Percentiles rank a stretch among this genome's conserved stretches.
Conservation (phyloP, 1,140 invertebrate species). For the Heterodera carotae region DNA sequence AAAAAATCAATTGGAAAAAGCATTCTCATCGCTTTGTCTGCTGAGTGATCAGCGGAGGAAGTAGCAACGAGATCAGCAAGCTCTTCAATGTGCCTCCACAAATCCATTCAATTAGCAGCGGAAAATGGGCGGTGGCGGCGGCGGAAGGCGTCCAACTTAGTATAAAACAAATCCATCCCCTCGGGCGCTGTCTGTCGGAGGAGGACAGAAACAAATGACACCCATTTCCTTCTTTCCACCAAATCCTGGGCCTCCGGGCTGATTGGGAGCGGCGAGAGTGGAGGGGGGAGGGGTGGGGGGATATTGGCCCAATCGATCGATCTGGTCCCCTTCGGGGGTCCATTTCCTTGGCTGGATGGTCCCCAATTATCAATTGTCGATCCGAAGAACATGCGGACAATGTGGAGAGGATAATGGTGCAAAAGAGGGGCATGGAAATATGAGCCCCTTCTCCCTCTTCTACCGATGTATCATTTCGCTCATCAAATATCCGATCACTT, state of each 20-base stretch:
- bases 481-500: not conserved
- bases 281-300: not conserved
- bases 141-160: no score
- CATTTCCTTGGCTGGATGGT: not conserved
- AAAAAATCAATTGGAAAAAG: not conserved
- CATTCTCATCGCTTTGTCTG: not conserved
- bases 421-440: not conserved
- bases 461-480: not conserved
- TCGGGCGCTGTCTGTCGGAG: not conserved
- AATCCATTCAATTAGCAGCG: not conserved
- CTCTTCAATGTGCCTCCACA: not conserved
- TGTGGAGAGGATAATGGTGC: no score
- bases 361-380: constrained; percentile 11
- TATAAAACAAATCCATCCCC: not conserved
- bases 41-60: not conserved
- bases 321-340: not conserved
- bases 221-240: not conserved
- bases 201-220: constrained; percentile 16
- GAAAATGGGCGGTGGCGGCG: not conserved
- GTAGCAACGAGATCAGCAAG: not conserved
- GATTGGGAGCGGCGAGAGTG: not conserved
- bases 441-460: not conserved
- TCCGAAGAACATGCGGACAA: not conserved
- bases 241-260: not conserved
- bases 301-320: constrained; percentile 1